Evolutionary conservation across 2,888 invertebrate genomes (phyloP).

Genomic region (Cinara cedri): DNA sequence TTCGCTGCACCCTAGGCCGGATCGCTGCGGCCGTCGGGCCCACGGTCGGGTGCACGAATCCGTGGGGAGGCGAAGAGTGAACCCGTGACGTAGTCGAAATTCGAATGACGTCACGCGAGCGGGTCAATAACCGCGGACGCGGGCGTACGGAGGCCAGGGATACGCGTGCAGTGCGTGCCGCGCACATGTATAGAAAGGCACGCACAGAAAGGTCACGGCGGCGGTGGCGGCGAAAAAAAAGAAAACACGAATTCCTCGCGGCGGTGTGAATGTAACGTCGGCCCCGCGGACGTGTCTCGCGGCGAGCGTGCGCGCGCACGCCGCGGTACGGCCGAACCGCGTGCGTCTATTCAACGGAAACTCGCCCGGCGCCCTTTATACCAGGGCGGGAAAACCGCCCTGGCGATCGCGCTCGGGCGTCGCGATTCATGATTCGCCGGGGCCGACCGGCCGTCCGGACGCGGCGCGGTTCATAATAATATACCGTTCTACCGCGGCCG

Average conservation of each 20-base stretch:
- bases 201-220: conserved; percentile 15
- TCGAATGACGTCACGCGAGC: conserved; percentile 51
- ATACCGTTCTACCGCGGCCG: neutral
- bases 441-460: neutral
- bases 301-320: neutral
- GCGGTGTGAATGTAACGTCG: neutral
- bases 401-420: neutral
- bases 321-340: neutral
- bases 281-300: neutral
- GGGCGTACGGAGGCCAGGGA: neutral
- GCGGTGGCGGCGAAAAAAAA: neutral
- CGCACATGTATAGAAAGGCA: too few relatives aligned
- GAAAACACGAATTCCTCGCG: neutral
- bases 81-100: conserved; percentile 39
- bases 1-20: neutral
- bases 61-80: neutral
- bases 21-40: neutral
- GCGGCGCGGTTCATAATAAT: neutral
- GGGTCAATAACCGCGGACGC: conserved; percentile 44
- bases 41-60: neutral
- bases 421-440: neutral
- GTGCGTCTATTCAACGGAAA: too few relatives aligned
- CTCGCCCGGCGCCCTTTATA: too few relatives aligned
- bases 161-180: too few relatives aligned
- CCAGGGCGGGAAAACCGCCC: too few relatives aligned